Percentiles rank a stretch among this genome's conserved stretches.
phyloP scores from a whole-genome alignment of 2,113 vertebrate genomes.

The Ptilonorhynchus violaceus region DNA sequence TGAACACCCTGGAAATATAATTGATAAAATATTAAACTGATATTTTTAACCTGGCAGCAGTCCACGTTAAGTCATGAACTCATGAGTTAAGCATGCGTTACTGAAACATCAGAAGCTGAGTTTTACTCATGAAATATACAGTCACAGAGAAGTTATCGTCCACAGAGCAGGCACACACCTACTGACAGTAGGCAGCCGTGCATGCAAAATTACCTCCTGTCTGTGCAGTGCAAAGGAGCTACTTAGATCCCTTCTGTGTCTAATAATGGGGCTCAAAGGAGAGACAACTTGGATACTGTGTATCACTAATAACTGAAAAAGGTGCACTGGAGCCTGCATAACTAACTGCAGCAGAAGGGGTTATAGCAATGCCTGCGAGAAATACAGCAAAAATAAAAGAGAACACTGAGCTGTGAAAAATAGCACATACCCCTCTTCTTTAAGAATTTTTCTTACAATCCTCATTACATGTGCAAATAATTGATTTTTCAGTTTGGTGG shows the following conservation, averaged over 20 bases:
- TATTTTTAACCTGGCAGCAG: background rate
- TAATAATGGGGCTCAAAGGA: background rate
- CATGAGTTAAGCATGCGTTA: background rate
- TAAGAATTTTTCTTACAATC: background rate
- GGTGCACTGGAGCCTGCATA: conserved; percentile 40
- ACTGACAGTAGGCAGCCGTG: background rate
- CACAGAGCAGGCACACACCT: background rate
- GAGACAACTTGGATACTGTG: conserved; percentile 21
- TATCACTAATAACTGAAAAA: conserved; percentile 32
- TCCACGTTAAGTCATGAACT: background rate
- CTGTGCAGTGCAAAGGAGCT: background rate
- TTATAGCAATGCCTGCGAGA: background rate
- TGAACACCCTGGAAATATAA: background rate
- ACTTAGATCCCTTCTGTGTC: background rate
- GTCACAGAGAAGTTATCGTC: background rate
- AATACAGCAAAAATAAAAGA: background rate
- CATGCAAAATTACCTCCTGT: conserved; percentile 23
- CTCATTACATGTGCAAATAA: background rate
- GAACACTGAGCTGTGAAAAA: background rate
- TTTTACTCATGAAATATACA: background rate
- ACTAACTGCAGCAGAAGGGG: conserved; percentile 12
- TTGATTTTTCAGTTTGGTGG: background rate
- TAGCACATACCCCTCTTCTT: background rate
- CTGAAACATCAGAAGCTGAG: background rate
- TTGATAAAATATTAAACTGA: background rate